A percentile compares a stretch with the other conserved stretches of the same genome.
These are phyloP conservation scores for Larimichthys crocea DNA, from an alignment of 2,113 vertebrate species.

Conservation along the genomic window DNA sequence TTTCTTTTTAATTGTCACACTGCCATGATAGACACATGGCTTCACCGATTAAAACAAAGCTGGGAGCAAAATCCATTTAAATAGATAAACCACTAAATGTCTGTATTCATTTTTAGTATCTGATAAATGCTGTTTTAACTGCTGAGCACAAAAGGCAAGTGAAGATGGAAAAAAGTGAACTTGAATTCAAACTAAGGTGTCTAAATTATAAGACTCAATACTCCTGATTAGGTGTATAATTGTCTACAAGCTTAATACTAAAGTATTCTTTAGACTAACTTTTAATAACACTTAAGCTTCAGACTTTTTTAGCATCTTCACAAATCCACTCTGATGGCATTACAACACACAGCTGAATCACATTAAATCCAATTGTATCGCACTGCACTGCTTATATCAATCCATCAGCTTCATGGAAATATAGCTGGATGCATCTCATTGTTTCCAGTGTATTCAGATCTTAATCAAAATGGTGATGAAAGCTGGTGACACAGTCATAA, in stretches of 20 bases:
- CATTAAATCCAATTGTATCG: conserved; percentile 25
- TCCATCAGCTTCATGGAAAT: conserved; percentile 52
- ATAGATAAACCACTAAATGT: conserved; percentile 38
- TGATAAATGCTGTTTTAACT: conserved; percentile 22
- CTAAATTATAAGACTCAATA: conserved; percentile 6
- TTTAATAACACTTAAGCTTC: not conserved
- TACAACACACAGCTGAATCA: conserved; percentile 26
- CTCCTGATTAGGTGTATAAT: not conserved
- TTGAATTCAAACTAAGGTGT: conserved; percentile 3
- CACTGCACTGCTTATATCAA: conserved; percentile 24
- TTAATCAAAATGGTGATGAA: conserved; percentile 45
- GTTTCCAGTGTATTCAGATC: conserved; percentile 45
- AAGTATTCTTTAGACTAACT: not conserved
- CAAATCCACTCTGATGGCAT: conserved; percentile 13
- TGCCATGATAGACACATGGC: conserved; percentile 48
- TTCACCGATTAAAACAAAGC: conserved; percentile 43
- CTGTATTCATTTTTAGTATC: conserved; percentile 23
- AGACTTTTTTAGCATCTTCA: not conserved
- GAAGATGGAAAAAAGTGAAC: conserved; percentile 9
- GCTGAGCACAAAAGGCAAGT: not conserved
- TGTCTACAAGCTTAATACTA: not conserved
- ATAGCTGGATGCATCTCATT: conserved; percentile 37
- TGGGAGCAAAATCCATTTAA: conserved; percentile 49
- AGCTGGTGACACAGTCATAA: conserved; percentile 55
- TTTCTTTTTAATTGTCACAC: conserved; percentile 34